Percentiles rank a stretch among this genome's conserved stretches.
Conservation (phyloP, 1,140 invertebrate species). For the Caenorhabditis brenneri region DNA sequence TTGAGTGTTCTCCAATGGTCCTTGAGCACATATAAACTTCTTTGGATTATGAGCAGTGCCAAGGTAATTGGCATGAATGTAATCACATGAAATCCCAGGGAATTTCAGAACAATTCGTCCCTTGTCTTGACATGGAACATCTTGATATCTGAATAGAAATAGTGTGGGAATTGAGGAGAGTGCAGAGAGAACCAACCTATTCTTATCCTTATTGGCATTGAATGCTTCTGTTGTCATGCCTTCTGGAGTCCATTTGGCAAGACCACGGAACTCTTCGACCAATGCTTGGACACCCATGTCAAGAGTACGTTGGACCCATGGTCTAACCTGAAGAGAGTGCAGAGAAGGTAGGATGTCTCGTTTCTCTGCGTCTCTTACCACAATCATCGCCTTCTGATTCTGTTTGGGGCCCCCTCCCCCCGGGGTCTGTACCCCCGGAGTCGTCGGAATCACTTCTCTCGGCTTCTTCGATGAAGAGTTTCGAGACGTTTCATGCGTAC, state of each 20-base stretch:
- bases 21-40: constrained; percentile 61
- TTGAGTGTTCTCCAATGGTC: no score
- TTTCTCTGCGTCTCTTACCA: neutral
- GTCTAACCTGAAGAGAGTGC: constrained; percentile 47
- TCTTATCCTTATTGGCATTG: constrained; percentile 54
- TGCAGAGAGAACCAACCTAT: neutral
- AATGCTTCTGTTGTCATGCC: constrained; percentile 51
- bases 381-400: constrained; percentile 3
- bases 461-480: neutral
- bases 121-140: constrained; percentile 60
- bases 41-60: constrained; percentile 55
- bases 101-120: constrained; percentile 58
- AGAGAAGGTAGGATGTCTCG: neutral
- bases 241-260: constrained; percentile 49
- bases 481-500: neutral
- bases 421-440: neutral
- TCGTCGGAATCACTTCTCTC: neutral
- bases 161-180: neutral
- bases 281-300: constrained; percentile 57
- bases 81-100: constrained; percentile 54
- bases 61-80: constrained; percentile 56
- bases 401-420: neutral
- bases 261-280: constrained; percentile 53
- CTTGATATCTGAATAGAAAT: constrained; percentile 51
- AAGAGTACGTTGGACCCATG: constrained; percentile 54